These are phyloP conservation scores for Schizotus pectinicornis DNA, from an alignment of 2,888 invertebrate species.

Conservation along the genomic window DNA sequence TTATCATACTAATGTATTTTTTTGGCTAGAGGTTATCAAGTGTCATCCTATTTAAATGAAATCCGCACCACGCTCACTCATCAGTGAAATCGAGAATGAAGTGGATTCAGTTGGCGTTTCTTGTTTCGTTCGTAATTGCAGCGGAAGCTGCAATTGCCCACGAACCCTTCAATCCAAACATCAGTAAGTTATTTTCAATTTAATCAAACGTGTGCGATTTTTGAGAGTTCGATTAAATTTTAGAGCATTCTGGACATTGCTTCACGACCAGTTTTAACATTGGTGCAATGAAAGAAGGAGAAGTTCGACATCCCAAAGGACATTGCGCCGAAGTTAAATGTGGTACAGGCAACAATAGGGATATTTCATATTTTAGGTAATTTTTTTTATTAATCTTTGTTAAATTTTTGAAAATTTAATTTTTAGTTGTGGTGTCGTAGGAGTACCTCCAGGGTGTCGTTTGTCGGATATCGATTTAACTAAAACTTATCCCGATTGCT, in stretches of 20 bases:
- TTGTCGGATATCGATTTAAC: neutral
- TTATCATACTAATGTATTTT: too few relatives aligned
- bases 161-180: neutral
- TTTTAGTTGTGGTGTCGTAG: neutral
- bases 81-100: too few relatives aligned
- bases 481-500: neutral
- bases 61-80: too few relatives aligned
- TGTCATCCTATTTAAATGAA: too few relatives aligned
- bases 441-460: neutral
- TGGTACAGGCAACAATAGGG: neutral
- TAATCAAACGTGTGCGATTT: neutral
- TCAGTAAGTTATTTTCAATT: neutral
- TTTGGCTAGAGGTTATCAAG: too few relatives aligned
- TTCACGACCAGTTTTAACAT: neutral
- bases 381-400: neutral
- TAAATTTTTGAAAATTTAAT: neutral
- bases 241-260: neutral
- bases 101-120: too few relatives aligned
- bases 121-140: too few relatives aligned
- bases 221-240: neutral
- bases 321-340: neutral
- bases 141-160: too few relatives aligned
- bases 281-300: neutral
- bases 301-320: neutral
- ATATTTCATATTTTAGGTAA: neutral